Conservation (phyloP, 2,113 vertebrate genomes). For the Ariopsis seemanni region DNA sequence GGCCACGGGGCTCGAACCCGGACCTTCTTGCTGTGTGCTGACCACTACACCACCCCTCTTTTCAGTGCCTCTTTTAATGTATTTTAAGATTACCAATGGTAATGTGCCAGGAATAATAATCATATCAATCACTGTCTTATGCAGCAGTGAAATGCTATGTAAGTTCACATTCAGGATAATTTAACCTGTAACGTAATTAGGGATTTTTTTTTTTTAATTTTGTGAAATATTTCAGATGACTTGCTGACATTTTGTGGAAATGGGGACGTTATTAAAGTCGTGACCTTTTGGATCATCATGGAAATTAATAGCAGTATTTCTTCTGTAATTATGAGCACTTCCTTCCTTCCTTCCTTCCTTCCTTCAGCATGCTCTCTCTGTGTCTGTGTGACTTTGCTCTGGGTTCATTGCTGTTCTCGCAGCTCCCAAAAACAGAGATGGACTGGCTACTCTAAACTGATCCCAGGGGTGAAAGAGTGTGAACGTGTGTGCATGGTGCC, state of each 20-base stretch:
- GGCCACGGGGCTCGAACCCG: no score
- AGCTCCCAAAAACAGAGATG: background rate
- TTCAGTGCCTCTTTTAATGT: no score
- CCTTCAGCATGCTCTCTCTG: background rate
- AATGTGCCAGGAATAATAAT: no score
- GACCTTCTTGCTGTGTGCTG: no score
- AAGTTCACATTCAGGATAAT: background rate
- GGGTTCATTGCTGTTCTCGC: background rate
- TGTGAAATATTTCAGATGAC: background rate
- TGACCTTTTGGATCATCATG: background rate
- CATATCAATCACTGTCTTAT: background rate
- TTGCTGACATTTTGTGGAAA: background rate
- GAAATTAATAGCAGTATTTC: background rate
- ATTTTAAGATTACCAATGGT: no score
- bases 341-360: background rate
- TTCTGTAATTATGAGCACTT: background rate
- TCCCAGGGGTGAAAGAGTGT: background rate
- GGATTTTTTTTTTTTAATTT: background rate
- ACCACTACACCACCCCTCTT: no score
- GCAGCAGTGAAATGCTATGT: background rate
- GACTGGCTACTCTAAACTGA: background rate
- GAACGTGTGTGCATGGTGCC: background rate
- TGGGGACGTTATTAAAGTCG: background rate
- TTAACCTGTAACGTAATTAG: no score
- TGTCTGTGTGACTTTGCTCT: background rate